phyloP scores from a whole-genome alignment of 2,113 vertebrate species.

The Grus americana region DNA sequence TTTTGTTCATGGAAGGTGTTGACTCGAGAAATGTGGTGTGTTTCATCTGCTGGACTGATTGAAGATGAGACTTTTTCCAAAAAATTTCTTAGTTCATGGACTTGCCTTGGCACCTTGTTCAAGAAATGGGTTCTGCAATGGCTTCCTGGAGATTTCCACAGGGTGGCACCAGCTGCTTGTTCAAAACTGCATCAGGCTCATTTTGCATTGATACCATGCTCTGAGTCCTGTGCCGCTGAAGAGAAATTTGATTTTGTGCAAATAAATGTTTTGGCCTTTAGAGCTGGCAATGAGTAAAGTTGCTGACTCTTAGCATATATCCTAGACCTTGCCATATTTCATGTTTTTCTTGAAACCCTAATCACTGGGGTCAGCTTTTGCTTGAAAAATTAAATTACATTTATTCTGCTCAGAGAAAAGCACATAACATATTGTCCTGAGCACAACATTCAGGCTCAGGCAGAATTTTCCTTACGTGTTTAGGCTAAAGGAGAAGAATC shows the following conservation, averaged over 20 bases:
- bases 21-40: not conserved
- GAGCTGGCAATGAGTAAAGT: not conserved
- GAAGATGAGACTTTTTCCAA: not conserved
- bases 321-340: not conserved
- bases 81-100: not conserved
- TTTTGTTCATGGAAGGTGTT: not conserved
- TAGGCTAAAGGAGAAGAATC: not conserved
- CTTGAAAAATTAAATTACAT: not conserved
- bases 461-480: not conserved
- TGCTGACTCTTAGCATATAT: not conserved
- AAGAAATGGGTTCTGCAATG: not conserved
- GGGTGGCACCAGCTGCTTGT: slow-evolving; percentile 23
- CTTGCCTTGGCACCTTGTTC: not conserved
- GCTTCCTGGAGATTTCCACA: slow-evolving; percentile 2
- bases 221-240: rapidly evolving
- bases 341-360: not conserved
- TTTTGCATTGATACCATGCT: rapidly evolving
- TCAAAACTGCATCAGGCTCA: not conserved
- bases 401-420: not conserved
- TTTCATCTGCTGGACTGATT: not conserved
- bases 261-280: not conserved
- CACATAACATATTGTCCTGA: not conserved
- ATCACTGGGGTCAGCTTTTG: not conserved
- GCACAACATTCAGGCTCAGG: not conserved
- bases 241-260: not conserved